A percentile compares a stretch with the other conserved stretches of the same genome.
Conservation (phyloP, 2,113 vertebrate species). For the Genyomyrus donnyi region DNA sequence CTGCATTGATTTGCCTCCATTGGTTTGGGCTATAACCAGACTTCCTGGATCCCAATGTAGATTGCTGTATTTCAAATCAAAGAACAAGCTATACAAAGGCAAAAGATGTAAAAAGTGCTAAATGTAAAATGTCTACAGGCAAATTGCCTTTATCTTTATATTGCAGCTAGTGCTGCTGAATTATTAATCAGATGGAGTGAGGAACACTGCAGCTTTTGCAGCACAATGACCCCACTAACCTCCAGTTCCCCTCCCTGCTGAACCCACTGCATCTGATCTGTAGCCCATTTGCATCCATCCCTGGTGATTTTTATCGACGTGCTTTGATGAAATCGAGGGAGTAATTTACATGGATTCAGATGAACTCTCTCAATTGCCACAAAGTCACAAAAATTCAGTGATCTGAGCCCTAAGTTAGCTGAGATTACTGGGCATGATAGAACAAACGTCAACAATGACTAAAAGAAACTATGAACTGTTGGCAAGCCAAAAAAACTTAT, state of each 20-base stretch:
- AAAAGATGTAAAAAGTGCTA: not conserved
- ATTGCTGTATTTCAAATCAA: not conserved
- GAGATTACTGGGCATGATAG: not conserved
- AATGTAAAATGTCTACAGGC: not conserved
- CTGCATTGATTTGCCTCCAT: not conserved
- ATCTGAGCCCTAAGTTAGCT: constrained; percentile 8
- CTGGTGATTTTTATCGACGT: constrained; percentile 49
- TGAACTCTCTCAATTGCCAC: constrained; percentile 25
- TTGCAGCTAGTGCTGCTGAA: not conserved
- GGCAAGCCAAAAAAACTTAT: not conserved
- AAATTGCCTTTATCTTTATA: not conserved
- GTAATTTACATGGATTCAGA: constrained; percentile 42
- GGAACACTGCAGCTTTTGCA: constrained; percentile 8
- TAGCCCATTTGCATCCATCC: constrained; percentile 55
- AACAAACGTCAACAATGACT: not conserved
- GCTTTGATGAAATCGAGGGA: constrained; percentile 48
- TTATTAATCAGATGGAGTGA: not conserved
- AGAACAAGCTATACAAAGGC: not conserved
- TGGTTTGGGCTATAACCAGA: not conserved
- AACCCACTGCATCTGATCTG: constrained; percentile 39
- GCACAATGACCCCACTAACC: constrained; percentile 23
- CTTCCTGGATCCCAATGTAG: not conserved
- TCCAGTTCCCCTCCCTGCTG: not conserved
- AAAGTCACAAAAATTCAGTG: constrained; percentile 42
- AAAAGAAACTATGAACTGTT: not conserved